Percentiles rank a stretch among this genome's conserved stretches.
These are phyloP conservation scores for Thomomys bottae DNA, from an alignment of 2,113 vertebrate genomes.

Conservation along the genomic window DNA sequence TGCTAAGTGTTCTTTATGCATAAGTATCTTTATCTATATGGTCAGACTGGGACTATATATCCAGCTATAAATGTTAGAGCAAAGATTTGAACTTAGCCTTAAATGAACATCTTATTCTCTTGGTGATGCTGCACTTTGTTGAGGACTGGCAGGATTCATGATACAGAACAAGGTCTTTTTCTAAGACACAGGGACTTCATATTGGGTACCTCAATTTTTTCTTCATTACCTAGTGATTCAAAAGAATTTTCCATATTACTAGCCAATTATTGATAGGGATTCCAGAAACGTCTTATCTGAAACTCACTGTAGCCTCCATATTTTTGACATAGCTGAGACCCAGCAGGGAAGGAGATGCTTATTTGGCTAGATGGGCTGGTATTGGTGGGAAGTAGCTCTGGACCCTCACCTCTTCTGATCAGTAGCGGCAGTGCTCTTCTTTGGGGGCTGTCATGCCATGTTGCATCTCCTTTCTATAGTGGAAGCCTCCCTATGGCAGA, in stretches of 20 bases:
- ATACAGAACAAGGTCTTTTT: conserved; percentile 42
- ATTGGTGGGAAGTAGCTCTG: neutral
- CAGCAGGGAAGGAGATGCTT: neutral
- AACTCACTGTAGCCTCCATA: neutral
- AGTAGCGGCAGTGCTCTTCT: neutral
- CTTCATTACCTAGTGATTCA: neutral
- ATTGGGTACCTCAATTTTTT: neutral
- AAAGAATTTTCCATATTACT: conserved; percentile 34
- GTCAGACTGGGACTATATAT: neutral
- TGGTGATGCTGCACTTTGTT: neutral
- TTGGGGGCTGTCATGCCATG: too few relatives aligned
- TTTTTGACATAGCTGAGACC: neutral
- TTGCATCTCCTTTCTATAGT: neutral
- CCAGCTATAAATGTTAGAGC: neutral
- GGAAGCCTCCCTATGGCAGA: too few relatives aligned
- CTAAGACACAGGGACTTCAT: neutral
- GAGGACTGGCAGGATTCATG: neutral
- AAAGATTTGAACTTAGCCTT: neutral
- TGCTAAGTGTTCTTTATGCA: neutral
- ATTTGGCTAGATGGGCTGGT: neutral
- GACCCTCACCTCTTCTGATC: neutral
- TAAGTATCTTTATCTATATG: neutral
- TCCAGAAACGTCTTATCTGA: neutral
- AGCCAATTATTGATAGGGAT: neutral
- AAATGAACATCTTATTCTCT: conserved; percentile 12